These are phyloP conservation scores for Oreocharis arfaki DNA, from an alignment of 2,113 vertebrate genomes.

Conservation along the genomic window DNA sequence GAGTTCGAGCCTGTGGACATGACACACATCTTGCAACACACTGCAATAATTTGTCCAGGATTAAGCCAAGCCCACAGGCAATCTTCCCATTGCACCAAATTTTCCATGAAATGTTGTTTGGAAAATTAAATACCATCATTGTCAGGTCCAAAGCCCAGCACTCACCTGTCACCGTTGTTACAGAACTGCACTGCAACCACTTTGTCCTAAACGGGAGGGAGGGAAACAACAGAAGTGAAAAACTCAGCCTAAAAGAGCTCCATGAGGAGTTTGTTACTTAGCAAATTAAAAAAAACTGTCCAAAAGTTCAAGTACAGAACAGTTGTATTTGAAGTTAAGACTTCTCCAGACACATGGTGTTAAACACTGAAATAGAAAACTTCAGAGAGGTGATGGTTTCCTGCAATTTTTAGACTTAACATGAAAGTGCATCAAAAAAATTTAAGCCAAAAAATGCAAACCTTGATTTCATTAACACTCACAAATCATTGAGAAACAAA, in stretches of 20 bases:
- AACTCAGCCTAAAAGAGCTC: background rate
- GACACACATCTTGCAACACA: background rate
- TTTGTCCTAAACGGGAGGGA: slow-evolving; percentile 82
- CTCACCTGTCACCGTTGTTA: slow-evolving; percentile 94
- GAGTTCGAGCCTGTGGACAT: background rate
- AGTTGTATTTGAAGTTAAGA: background rate
- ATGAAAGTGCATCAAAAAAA: background rate
- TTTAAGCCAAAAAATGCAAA: background rate
- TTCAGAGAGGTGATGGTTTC: background rate
- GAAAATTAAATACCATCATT: background rate
- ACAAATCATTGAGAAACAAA: background rate
- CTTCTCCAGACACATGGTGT: background rate
- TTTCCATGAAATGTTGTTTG: background rate
- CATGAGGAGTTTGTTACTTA: background rate
- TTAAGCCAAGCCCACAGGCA: background rate
- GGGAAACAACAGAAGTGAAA: background rate
- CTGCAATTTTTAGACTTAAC: background rate
- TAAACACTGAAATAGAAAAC: background rate
- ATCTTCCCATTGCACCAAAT: background rate
- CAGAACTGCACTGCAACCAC: slow-evolving; percentile 96
- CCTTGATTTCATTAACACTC: background rate
- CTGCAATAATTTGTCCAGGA: background rate
- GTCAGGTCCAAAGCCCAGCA: background rate
- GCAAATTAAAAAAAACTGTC: rapidly evolving
- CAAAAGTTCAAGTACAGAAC: background rate